Conservation (phyloP, 1,140 invertebrate genomes). For the Nautilus pompilius region DNA sequence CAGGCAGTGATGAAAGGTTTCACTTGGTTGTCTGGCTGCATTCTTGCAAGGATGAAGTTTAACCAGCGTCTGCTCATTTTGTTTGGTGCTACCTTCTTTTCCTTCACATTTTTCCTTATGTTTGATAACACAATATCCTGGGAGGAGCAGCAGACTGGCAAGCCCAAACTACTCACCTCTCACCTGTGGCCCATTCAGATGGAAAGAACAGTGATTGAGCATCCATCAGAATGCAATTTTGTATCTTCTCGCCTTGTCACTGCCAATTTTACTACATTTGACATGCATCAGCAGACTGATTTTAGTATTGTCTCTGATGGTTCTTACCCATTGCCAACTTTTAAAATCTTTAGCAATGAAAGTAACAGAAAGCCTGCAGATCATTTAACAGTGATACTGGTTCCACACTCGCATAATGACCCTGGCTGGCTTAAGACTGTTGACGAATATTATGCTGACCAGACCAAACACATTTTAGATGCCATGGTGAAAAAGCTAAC, state of each 20-base stretch:
- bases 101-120: constrained; percentile 24
- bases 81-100: constrained; percentile 22
- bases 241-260: constrained; percentile 3
- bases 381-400: constrained; percentile 86
- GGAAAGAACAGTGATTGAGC: too few relatives aligned
- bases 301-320: constrained; percentile 31
- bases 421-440: constrained; percentile 97
- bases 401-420: constrained; percentile 98
- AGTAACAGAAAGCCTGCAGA: constrained; percentile 31
- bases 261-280: constrained; percentile 28
- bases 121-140: constrained; percentile 10
- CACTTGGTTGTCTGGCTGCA: too few relatives aligned
- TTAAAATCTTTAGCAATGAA: neutral
- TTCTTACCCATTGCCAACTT: constrained; percentile 34
- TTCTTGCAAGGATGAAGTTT: constrained; percentile 37
- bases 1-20: too few relatives aligned
- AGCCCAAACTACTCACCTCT: constrained; percentile 7
- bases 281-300: constrained; percentile 26
- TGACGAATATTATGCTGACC: constrained; percentile 86
- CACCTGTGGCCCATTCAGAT: constrained; percentile 14
- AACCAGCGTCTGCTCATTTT: constrained; percentile 31
- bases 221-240: too few relatives aligned
- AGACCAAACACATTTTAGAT: constrained; percentile 87
- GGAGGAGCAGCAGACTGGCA: neutral
- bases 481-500: constrained; percentile 84